These are phyloP conservation scores for Chromoteleia sp. DNA, from an alignment of 2,888 invertebrate species.

Conservation along the genomic window DNA sequence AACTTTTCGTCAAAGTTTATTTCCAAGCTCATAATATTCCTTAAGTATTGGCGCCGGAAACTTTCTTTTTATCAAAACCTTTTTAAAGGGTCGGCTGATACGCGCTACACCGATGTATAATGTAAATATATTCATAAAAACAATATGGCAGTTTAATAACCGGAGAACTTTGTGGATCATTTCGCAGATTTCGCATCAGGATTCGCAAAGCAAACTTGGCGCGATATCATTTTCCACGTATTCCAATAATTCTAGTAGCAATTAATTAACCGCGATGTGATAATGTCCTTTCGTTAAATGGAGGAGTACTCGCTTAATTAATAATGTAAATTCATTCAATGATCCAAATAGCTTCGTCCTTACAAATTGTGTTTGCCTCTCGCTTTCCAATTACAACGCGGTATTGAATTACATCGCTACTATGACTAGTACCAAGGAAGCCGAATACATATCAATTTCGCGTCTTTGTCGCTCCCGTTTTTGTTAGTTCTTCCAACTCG, in stretches of 20 bases:
- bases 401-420: conserved; percentile 23
- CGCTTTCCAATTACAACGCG: conserved; percentile 35
- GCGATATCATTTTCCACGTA: not conserved
- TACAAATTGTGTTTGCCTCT: conserved; percentile 11
- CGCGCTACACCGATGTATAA: conserved; percentile 7
- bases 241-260: conserved; percentile 24
- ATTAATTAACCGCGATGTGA: conserved; percentile 32
- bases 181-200: not conserved
- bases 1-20: conserved; percentile 19
- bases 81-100: conserved; percentile 10
- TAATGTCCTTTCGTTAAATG: conserved; percentile 19
- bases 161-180: not conserved
- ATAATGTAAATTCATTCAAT: conserved; percentile 25
- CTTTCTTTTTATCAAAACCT: conserved; percentile 19
- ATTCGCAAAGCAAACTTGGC: not conserved
- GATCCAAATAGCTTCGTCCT: conserved; percentile 12
- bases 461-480: conserved; percentile 34
- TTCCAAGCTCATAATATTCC: conserved; percentile 14
- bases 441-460: conserved; percentile 19
- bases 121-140: conserved; percentile 34
- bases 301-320: conserved; percentile 22
- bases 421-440: conserved; percentile 3
- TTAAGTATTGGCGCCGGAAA: conserved; percentile 17
- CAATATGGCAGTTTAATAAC: conserved; percentile 23
- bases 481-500: conserved; percentile 52